Percentiles rank a stretch among this genome's conserved stretches.
phyloP scores from a whole-genome alignment of 2,113 vertebrate genomes.

The Ceyx margarethae region DNA sequence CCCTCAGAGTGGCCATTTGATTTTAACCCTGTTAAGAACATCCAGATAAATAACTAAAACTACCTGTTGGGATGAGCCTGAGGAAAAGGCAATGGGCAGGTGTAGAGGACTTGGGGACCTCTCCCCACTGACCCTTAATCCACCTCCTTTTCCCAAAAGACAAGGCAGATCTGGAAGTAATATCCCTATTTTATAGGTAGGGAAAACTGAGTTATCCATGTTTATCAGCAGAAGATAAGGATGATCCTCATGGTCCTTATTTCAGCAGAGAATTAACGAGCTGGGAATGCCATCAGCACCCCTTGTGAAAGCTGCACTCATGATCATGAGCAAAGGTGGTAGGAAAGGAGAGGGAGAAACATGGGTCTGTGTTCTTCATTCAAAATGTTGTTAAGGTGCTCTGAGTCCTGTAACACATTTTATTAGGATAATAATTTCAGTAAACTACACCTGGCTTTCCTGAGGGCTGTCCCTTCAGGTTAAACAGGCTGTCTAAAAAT shows the following conservation, averaged over 20 bases:
- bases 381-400: slow-evolving; percentile 35
- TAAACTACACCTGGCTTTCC: slow-evolving; percentile 63
- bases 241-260: not conserved
- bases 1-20: not conserved
- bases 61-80: not conserved
- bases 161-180: not conserved
- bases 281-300: not conserved
- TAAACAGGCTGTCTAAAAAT: slow-evolving; percentile 59
- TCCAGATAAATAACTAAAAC: not conserved
- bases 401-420: slow-evolving; percentile 51
- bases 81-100: not conserved
- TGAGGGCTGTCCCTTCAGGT: slow-evolving; percentile 51
- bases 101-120: not conserved
- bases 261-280: not conserved
- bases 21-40: not conserved
- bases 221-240: not conserved
- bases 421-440: slow-evolving; percentile 62
- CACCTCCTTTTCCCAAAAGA: not conserved
- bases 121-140: not conserved
- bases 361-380: slow-evolving; percentile 9
- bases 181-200: not conserved
- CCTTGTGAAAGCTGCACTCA: not conserved
- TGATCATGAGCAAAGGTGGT: slow-evolving; percentile 1
- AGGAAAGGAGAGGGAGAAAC: not conserved
- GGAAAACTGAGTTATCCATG: not conserved